These are phyloP conservation scores for Zophobas atratus DNA, from an alignment of 1,140 invertebrate species.

Conservation along the genomic window DNA sequence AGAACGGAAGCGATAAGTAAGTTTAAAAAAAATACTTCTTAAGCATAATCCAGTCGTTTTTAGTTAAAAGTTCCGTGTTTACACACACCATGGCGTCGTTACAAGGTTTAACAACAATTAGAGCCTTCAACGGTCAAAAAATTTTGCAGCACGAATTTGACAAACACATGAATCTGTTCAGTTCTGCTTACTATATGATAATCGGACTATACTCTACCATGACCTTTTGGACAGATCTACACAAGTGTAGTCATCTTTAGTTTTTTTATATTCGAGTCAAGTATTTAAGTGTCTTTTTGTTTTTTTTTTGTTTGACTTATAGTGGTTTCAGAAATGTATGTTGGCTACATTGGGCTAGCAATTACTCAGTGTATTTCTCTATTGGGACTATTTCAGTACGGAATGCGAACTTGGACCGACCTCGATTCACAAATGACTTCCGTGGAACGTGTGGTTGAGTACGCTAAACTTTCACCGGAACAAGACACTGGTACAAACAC, in stretches of 20 bases:
- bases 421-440: slow-evolving; percentile 84
- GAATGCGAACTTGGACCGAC: slow-evolving; percentile 74
- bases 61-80: slow-evolving; percentile 74
- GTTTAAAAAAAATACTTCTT: too few relatives aligned
- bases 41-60: neutral
- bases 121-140: slow-evolving; percentile 85
- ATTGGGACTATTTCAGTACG: slow-evolving; percentile 76
- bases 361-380: neutral
- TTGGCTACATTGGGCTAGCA: neutral
- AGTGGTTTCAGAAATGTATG: slow-evolving; percentile 56
- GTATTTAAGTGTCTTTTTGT: neutral
- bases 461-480: slow-evolving; percentile 79
- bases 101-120: slow-evolving; percentile 86
- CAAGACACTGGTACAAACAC: slow-evolving; percentile 63
- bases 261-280: slow-evolving; percentile 66
- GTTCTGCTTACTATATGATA: slow-evolving; percentile 77
- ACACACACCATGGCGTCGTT: slow-evolving; percentile 77
- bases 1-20: slow-evolving; percentile 87
- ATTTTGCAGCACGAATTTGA: slow-evolving; percentile 86
- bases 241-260: slow-evolving; percentile 72
- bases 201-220: slow-evolving; percentile 74
- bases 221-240: slow-evolving; percentile 75
- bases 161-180: slow-evolving; percentile 81
- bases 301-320: slow-evolving; percentile 18
- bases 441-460: slow-evolving; percentile 83